Evolutionary conservation across 2,888 invertebrate genomes (phyloP).

Genomic region (Deilephila elpenor): DNA sequence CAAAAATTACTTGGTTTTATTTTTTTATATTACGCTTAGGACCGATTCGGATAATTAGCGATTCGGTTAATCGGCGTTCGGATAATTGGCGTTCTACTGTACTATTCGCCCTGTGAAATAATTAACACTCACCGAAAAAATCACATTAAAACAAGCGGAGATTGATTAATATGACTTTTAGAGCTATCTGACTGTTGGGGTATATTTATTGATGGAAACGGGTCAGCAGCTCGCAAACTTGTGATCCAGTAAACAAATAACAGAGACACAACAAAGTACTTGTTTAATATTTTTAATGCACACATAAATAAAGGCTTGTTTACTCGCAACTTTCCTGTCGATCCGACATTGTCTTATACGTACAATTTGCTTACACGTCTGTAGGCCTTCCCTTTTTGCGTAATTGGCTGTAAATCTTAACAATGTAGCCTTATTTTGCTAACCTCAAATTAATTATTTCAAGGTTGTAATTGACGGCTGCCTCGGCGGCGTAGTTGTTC

Average conservation of each 20-base stretch:
- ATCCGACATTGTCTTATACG: slow-evolving; percentile 29
- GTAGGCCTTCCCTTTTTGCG: slow-evolving; percentile 43
- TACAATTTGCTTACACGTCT: slow-evolving; percentile 33
- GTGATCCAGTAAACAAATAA: neutral
- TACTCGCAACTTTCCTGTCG: slow-evolving; percentile 34
- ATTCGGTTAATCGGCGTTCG: no score
- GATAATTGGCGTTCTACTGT: no score
- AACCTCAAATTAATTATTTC: neutral
- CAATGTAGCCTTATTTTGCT: slow-evolving; percentile 14
- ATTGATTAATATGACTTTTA: no score
- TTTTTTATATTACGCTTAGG: no score
- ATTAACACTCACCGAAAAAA: no score
- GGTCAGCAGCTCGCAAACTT: neutral
- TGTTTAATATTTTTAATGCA: slow-evolving; percentile 36
- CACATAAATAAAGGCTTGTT: slow-evolving; percentile 38
- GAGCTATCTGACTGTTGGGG: neutral
- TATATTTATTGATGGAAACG: neutral
- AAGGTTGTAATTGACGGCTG: neutral
- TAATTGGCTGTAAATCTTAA: slow-evolving; percentile 51
- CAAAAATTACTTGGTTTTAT: no score
- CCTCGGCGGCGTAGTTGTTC: no score
- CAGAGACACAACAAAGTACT: slow-evolving; percentile 10
- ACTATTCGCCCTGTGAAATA: no score
- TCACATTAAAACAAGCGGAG: no score
- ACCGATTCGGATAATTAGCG: no score